Conservation (phyloP, 2,113 vertebrate species). For the Grammomys dolichurus region DNA sequence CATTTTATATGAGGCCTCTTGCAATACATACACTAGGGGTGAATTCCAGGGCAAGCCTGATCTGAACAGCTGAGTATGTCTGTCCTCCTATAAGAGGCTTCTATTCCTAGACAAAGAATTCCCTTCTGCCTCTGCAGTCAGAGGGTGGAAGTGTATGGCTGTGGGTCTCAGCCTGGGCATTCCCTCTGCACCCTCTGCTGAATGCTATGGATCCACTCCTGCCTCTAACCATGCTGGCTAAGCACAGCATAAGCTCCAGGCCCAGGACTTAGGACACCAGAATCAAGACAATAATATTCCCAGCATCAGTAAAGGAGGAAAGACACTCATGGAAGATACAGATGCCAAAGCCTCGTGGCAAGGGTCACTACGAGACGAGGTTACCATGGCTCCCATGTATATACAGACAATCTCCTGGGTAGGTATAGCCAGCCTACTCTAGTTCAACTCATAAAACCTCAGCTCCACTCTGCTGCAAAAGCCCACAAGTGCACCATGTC, state of each 20-base stretch:
- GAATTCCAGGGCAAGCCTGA: neutral
- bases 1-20: neutral
- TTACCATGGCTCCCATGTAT: neutral
- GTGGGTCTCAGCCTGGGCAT: rapidly evolving
- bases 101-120: neutral
- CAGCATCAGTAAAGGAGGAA: neutral
- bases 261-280: neutral
- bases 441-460: neutral
- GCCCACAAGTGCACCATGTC: neutral
- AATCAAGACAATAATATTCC: too few species aligned
- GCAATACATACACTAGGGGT: rapidly evolving
- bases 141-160: neutral
- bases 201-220: too few species aligned
- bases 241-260: rapidly evolving
- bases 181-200: too few species aligned
- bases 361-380: neutral
- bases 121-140: neutral
- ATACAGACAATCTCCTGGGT: neutral
- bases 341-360: neutral
- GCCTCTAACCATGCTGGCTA: rapidly evolving
- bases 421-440: neutral
- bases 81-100: neutral
- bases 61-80: neutral
- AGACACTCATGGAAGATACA: neutral
- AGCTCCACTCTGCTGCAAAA: neutral